phyloP scores from a whole-genome alignment of 2,797 vertebrate genomes.

The Falco concolor region DNA sequence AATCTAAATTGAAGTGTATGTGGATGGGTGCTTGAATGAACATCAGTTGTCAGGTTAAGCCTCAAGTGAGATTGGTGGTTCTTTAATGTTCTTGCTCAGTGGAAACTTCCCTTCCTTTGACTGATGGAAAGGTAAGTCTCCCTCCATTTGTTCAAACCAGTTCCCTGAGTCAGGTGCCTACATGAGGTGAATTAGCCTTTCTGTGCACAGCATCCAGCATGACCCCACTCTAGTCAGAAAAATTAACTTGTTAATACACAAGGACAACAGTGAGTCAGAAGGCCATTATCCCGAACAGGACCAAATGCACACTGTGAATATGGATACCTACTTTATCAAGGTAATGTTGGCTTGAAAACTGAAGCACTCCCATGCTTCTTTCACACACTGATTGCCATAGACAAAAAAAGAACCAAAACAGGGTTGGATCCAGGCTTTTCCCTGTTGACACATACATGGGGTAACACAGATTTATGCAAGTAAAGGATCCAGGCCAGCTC shows the following conservation, averaged over 20 bases:
- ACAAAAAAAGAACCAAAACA: background rate
- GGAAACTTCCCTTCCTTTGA: background rate
- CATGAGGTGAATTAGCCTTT: background rate
- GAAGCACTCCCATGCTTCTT: background rate
- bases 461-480: background rate
- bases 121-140: background rate
- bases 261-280: background rate
- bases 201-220: background rate
- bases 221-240: background rate
- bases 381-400: background rate
- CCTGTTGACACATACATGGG: background rate
- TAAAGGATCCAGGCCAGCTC: background rate
- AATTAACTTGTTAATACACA: background rate
- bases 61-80: background rate
- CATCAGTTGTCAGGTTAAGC: background rate
- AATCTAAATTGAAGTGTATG: background rate
- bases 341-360: background rate
- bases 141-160: background rate
- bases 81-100: background rate
- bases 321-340: background rate
- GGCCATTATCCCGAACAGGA: background rate
- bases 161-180: background rate
- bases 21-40: background rate
- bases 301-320: accelerated
- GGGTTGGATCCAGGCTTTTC: background rate